Percentiles rank a stretch among this genome's conserved stretches.
Evolutionary conservation across 2,888 invertebrate species (phyloP).

Genomic region (Rhopalosiphum nymphaeae): DNA sequence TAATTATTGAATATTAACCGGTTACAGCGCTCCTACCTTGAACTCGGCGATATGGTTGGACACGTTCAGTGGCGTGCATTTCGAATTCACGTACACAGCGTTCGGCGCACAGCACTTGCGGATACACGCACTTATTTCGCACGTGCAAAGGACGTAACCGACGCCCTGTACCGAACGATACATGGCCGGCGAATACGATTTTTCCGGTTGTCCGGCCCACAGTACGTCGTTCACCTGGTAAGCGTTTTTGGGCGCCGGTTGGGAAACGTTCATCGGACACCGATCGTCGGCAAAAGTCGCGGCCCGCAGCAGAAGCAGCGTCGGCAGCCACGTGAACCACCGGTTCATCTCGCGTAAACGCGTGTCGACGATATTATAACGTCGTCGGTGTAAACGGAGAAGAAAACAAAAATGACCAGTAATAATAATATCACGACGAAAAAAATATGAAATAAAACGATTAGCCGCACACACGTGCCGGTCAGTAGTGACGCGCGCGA

Average conservation of each 20-base stretch:
- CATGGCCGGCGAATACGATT: not conserved
- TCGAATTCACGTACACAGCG: not conserved
- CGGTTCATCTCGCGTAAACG: not conserved
- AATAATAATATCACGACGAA: not conserved
- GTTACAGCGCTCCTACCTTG: not conserved
- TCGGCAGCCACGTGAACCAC: not conserved
- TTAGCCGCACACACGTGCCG: not conserved
- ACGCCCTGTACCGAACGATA: not conserved
- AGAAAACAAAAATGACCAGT: not conserved
- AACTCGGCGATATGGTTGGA: not conserved
- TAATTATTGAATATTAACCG: not conserved
- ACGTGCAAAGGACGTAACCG: constrained; percentile 45
- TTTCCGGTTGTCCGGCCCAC: not conserved
- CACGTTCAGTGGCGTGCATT: not conserved
- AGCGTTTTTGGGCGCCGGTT: not conserved
- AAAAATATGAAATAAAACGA: not conserved
- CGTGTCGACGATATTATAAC: not conserved
- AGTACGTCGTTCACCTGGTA: not conserved
- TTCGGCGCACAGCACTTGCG: constrained; percentile 21
- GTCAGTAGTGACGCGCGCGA: not conserved
- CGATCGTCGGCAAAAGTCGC: not conserved
- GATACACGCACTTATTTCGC: not conserved
- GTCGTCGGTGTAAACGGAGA: not conserved
- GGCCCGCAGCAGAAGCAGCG: not conserved
- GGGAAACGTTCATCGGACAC: constrained; percentile 34